Evolutionary conservation across 1,140 invertebrate species (phyloP), one percentile per base, ranked within the genome.

Genomic region (Uloborus diversus): DNA sequence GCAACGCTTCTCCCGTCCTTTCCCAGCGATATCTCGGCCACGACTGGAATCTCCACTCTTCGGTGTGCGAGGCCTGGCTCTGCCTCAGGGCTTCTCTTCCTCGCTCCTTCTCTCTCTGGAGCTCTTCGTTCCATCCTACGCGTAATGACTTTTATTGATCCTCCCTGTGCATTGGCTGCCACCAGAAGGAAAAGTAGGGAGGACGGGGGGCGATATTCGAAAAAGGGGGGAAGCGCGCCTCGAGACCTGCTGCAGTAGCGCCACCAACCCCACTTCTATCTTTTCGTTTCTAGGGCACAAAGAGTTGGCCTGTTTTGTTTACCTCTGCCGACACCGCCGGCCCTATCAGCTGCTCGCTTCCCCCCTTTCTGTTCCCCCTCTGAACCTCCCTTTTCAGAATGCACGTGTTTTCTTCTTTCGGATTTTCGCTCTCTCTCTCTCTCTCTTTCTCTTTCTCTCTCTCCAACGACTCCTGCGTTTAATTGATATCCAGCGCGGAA

Each of bases 111-210:
- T 2, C 61, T 56, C 61, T 30, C 20, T 30, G 27, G 47, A 17
- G 33, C 49, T 14, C 35, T 79, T 79, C 76, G 51, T 20, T 79
- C 76, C 49, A 68, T 79, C 76, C 76, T 35, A 47, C 65, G 56
- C 76, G 76, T 79, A 79, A 79, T 79, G 76, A 79, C 76, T 79
- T 79, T 79, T 79, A 79, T 79, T 79, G 76, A 79, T 79, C 76
- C 76, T 79, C 49, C 47, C n/a, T 56, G 25, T 32, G 76, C 76
- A 79, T 79, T 68, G 73, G 73, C 73, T 78, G 73, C 61, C 73
- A 56, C 49, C 49, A 51, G 35, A 57, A 59, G 47, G 27, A 30
- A 30, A 37, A 33, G 65, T 17, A 56, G 23, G 61, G 23, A 20
- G 23, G 37, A 17, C 7, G n/a, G 4, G 35, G 23, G 57, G 51